Conservation (phyloP, 2,888 invertebrate genomes). For the Orthonevra nobilis region DNA sequence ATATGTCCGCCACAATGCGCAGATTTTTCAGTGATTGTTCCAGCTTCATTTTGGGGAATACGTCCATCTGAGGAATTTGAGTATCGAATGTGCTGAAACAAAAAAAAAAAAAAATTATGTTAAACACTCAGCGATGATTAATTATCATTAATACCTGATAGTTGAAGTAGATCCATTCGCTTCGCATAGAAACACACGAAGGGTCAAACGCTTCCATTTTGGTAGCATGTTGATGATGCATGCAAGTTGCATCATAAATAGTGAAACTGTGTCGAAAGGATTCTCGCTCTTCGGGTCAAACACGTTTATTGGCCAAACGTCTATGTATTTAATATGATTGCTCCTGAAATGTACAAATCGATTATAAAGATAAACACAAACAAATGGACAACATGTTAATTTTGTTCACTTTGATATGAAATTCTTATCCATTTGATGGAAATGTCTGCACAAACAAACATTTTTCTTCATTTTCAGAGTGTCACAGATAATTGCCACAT, state of each 20-base stretch:
- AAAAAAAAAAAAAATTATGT: not conserved
- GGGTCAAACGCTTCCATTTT: conserved; percentile 91
- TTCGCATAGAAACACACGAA: conserved; percentile 93
- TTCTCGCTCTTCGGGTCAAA: conserved; percentile 88
- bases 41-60: conserved; percentile 80
- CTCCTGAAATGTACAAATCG: conserved; percentile 73
- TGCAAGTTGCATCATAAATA: conserved; percentile 98
- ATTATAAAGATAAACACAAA: no score
- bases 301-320: conserved; percentile 98
- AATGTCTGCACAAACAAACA: conserved; percentile 95
- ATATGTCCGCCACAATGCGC: conserved; percentile 92
- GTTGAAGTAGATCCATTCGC: conserved; percentile 74
- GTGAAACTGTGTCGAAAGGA: conserved; percentile 93
- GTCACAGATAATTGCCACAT: conserved; percentile 92
- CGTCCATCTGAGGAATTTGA: conserved; percentile 76
- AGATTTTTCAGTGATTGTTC: conserved; percentile 89
- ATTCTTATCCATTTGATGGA: conserved; percentile 90
- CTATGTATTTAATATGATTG: conserved; percentile 88
- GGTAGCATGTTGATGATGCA: conserved; percentile 96
- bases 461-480: conserved; percentile 96
- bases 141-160: conserved; percentile 74
- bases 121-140: not conserved
- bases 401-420: conserved; percentile 84
- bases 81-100: conserved; percentile 76
- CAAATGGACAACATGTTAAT: no score